Conservation (phyloP, 64 coral and sea anemone genomes). For the Actinia equina region DNA sequence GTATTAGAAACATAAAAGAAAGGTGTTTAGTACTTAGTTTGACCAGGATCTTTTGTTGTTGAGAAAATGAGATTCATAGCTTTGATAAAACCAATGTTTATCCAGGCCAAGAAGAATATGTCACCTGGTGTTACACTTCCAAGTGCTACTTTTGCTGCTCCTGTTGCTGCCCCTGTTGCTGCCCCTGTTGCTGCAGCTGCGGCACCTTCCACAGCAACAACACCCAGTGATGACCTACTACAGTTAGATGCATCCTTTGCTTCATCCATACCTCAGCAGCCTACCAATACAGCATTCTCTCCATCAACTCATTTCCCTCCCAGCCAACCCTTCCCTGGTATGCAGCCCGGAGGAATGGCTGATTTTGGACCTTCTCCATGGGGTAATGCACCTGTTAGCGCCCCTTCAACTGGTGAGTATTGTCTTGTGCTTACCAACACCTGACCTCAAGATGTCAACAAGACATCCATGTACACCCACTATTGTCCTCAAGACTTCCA, state of each 20-base stretch:
- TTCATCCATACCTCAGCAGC: neutral
- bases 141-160: neutral
- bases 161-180: neutral
- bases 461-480: too few species aligned
- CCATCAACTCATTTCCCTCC: neutral
- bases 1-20: too few species aligned
- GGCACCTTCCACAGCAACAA: neutral
- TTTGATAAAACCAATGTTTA: neutral
- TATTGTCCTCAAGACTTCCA: too few species aligned
- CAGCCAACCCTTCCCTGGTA: constrained; percentile 11
- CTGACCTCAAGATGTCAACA: neutral
- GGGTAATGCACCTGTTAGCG: neutral
- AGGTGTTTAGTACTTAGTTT: too few species aligned
- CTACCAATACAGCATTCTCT: neutral
- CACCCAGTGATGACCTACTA: constrained; percentile 6
- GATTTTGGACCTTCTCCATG: neutral
- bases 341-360: neutral
- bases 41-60: too few species aligned
- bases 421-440: neutral
- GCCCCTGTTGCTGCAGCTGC: neutral
- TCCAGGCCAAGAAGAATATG: neutral
- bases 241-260: constrained; percentile 21
- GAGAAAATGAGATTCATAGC: too few species aligned
- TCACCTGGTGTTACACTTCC: neutral
- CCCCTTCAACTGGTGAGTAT: neutral